A percentile compares a stretch with the other conserved stretches of the same genome.
phyloP scores from a whole-genome alignment of 2,797 vertebrate genomes.

The Toxotes lorentzi region DNA sequence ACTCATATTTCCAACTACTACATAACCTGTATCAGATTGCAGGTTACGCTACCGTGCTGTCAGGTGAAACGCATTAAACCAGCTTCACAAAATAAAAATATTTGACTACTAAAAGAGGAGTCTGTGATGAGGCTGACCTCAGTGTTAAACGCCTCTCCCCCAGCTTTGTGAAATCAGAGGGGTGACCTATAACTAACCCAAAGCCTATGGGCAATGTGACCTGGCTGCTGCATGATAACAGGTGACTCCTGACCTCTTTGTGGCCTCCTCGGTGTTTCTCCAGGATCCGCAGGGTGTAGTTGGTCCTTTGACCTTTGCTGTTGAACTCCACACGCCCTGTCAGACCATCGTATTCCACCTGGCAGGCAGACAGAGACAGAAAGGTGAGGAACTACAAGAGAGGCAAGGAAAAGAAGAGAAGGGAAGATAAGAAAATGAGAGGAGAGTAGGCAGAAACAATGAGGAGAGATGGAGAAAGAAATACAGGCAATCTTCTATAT shows the following conservation, averaged over 20 bases:
- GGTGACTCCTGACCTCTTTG: constrained; percentile 89
- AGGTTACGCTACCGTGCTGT: constrained; percentile 3
- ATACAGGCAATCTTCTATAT: constrained; percentile 14
- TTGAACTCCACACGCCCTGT: constrained; percentile 94
- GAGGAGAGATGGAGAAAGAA: constrained; percentile 25
- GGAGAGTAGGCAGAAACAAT: constrained; percentile 13
- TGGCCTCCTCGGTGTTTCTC: constrained; percentile 92
- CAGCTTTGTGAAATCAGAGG: constrained; percentile 50
- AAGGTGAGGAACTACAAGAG: constrained; percentile 26
- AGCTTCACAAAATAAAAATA: constrained; percentile 40
- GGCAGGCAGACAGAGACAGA: constrained; percentile 48
- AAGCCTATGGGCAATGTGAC: constrained; percentile 46
- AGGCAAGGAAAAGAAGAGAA: neutral
- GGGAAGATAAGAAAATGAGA: constrained; percentile 13
- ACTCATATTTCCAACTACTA: constrained; percentile 30
- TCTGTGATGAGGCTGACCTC: constrained; percentile 50
- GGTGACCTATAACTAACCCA: constrained; percentile 56
- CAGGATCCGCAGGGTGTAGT: constrained; percentile 93
- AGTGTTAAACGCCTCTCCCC: constrained; percentile 55
- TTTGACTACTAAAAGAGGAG: constrained; percentile 23
- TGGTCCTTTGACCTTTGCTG: constrained; percentile 96
- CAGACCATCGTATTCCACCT: constrained; percentile 95
- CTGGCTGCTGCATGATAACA: constrained; percentile 54
- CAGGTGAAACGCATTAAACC: constrained; percentile 29
- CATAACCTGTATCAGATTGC: constrained; percentile 21